Evolutionary conservation across 2,113 vertebrate species (phyloP), one percentile per base, ranked within the genome.

Genomic region (Coracopsis vasa): DNA sequence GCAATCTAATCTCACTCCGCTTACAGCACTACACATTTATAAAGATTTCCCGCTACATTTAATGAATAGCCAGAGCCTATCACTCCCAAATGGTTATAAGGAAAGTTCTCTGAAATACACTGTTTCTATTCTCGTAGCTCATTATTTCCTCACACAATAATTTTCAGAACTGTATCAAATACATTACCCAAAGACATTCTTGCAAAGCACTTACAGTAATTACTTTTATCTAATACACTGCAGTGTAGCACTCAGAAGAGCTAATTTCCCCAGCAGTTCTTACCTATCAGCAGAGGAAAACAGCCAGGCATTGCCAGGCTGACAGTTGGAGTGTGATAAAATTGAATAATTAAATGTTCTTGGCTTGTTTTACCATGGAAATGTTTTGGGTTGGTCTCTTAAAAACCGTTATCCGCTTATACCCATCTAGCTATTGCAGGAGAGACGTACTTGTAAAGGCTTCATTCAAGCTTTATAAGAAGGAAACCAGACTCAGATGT

Each of bases 121-220:
- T 18, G 7, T 83, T 96, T 91, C 51, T 88, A 54, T 87, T 92
- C 73, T 95, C 70, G 12, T 65, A 91, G 47, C 70, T 95, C 92
- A 80, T 96, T 93, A 94, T 94, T 92, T 82, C 69, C 58, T 95
- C 70, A 72, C 77, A 82, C 44, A 72, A 89, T 89, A 75, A 75
- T 94, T 92, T 94, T 73, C 92, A 73, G 73, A 91, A 42, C 83
- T 72, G 17, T 65, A 93, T 87, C 66, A 94, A 91, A 85, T 62
- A 85, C 58, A 72, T 96, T 92, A 79, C 37, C n/a, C 23, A 73
- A 87, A 91, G 77, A 95, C 53, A 94, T 66, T 85, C 66, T 87
- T 87, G 51, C 47, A 91, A 94, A 91, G 83, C 88, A 94, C 92
- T 96, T 96, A 94, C 25, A 92, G 88, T 94, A 96, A 97, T 97